Conservation (phyloP, 2,888 invertebrate genomes). For the Tenthredo scrophulariae region DNA sequence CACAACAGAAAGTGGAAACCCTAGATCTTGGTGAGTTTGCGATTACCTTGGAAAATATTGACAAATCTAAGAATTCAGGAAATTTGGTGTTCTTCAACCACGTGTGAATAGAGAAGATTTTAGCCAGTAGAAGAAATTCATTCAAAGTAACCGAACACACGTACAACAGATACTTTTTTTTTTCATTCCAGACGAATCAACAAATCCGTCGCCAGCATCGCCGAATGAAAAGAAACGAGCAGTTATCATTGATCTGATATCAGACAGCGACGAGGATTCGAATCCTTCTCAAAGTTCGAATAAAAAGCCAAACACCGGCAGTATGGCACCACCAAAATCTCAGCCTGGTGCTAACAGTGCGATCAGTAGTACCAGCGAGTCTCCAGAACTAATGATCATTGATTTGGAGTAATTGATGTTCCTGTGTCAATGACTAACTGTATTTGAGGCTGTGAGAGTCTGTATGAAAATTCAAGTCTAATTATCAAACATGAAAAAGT, state of each 20-base stretch:
- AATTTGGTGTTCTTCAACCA: not conserved
- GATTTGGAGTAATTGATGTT: slow-evolving; percentile 70
- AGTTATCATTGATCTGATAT: slow-evolving; percentile 75
- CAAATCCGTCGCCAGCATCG: slow-evolving; percentile 66
- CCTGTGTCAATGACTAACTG: slow-evolving; percentile 26
- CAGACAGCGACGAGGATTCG: slow-evolving; percentile 72
- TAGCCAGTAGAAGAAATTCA: not conserved
- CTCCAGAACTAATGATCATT: slow-evolving; percentile 76
- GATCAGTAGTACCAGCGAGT: slow-evolving; percentile 76
- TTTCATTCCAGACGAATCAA: slow-evolving; percentile 70
- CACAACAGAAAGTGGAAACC: slow-evolving; percentile 83
- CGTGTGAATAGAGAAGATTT: not conserved
- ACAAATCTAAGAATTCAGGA: slow-evolving; percentile 35
- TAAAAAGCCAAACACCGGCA: slow-evolving; percentile 66
- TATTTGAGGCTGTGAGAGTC: slow-evolving; percentile 47
- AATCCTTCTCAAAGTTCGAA: slow-evolving; percentile 67
- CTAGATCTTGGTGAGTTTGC: slow-evolving; percentile 86
- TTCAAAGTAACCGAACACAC: not conserved
- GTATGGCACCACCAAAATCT: slow-evolving; percentile 69
- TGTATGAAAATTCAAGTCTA: slow-evolving; percentile 21
- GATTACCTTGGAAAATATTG: not conserved
- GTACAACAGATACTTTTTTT: not conserved
- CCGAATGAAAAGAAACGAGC: slow-evolving; percentile 74
- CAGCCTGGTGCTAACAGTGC: slow-evolving; percentile 70
- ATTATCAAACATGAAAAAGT: slow-evolving; percentile 6